Evolutionary conservation across 2,113 vertebrate genomes (phyloP).

Genomic region (Anguilla japonica): DNA sequence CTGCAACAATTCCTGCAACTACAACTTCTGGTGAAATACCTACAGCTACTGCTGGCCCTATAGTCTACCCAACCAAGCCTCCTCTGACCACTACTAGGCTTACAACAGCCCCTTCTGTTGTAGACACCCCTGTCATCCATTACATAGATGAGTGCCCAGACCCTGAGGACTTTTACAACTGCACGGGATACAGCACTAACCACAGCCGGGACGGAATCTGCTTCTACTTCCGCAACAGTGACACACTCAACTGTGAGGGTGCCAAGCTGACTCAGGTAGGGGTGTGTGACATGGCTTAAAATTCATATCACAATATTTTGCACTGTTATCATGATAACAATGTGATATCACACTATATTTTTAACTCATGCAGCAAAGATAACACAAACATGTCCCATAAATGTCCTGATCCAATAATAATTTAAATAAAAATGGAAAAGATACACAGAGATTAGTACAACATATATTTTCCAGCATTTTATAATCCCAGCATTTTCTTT

Average conservation of each 20-base stretch:
- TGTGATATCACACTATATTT: too few relatives aligned
- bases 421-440: too few relatives aligned
- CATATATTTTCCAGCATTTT: too few relatives aligned
- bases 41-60: background rate
- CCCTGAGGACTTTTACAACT: background rate
- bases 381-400: too few relatives aligned
- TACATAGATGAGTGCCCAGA: slow-evolving; percentile 22
- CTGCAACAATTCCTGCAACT: background rate
- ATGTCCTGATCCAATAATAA: too few relatives aligned
- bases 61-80: background rate
- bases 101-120: background rate
- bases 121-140: background rate
- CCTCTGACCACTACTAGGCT: background rate
- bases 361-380: too few relatives aligned
- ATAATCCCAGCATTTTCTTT: too few relatives aligned
- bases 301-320: too few relatives aligned
- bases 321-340: too few relatives aligned
- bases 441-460: too few relatives aligned
- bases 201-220: background rate
- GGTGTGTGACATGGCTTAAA: too few relatives aligned
- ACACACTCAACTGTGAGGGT: background rate
- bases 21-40: background rate
- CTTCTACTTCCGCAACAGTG: slow-evolving; percentile 18
- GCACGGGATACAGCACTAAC: background rate
- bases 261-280: background rate